Evolutionary conservation across 2,113 vertebrate genomes (phyloP), one percentile per base, ranked within the genome.

Genomic region (Oostethus manadensis): DNA sequence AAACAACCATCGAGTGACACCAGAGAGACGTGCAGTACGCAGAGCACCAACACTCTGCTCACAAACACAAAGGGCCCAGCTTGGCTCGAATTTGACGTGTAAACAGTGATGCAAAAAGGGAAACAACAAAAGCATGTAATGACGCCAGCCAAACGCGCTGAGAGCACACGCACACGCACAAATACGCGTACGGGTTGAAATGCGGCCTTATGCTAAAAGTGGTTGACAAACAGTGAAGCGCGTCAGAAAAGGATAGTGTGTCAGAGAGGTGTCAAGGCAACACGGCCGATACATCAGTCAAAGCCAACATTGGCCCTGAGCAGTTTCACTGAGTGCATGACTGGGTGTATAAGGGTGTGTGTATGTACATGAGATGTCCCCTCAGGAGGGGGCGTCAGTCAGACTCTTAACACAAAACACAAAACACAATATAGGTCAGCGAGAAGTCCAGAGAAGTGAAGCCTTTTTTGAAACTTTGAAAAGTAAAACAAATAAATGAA

Each of bases 341-440:
- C 55, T 9, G 66, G 22, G 54, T 4, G 16, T 40, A 14, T 58
- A 20, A 15, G 42, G 20, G 29, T 48, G 55, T 71, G 58, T 48
- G 45, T 56, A 61, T 62, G 71, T 85, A 73, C 75, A 73, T 77
- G 66, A 82, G 79, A 63, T 64, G 71, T 71, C 66, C 76, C 68
- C 77, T 76, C 47, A 64, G 75, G 81, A 83, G 18, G 65, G 54
- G 60, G 73, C 60, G 83, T 67, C 80, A 84, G 79, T 86, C 86
- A 83, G 76, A 21, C 20, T 43, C 21, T 42, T 21, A 56, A 56
- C 33, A 42, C 40, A 44, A n/a, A n/a, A n/a, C n/a, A 57, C 35
- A 44, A 57, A 43, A 43, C 40, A 43, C 20, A 56, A 43, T 56
- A 56, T 43, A 56, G 40, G 54, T 56, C 54, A 56, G 18, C 42